Conservation (phyloP, 35 echinoderm and acorn worm species). For the Holothuria glaberrima region DNA sequence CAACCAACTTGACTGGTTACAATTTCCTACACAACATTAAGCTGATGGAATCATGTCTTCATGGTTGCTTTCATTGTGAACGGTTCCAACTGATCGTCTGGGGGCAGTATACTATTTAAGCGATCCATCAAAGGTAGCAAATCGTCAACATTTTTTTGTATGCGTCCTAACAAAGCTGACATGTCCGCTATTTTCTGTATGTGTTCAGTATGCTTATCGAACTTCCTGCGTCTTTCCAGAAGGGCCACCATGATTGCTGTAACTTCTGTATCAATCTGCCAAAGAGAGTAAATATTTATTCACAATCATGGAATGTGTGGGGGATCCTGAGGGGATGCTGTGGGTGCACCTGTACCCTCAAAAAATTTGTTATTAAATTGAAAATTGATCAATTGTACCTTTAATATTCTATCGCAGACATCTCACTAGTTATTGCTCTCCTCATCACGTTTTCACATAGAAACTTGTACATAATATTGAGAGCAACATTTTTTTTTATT, state of each 20-base stretch:
- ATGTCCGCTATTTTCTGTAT: constrained; percentile 96
- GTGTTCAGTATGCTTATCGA: constrained; percentile 90
- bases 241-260: constrained; percentile 67
- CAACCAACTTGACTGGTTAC: neutral
- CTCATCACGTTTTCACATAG: too few relatives aligned
- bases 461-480: too few relatives aligned
- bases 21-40: neutral
- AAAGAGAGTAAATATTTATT: neutral
- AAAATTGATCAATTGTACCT: too few relatives aligned
- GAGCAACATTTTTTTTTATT: too few relatives aligned
- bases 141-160: constrained; percentile 84
- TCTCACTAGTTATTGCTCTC: too few relatives aligned
- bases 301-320: too few relatives aligned
- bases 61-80: constrained; percentile 77
- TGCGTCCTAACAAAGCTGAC: constrained; percentile 75
- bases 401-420: too few relatives aligned
- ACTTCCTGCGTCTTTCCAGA: constrained; percentile 80
- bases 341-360: too few relatives aligned
- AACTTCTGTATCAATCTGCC: constrained; percentile 77
- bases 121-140: constrained; percentile 91
- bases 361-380: too few relatives aligned
- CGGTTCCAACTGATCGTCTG: constrained; percentile 81
- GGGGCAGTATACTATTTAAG: constrained; percentile 87
- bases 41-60: constrained; percentile 24
- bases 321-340: too few relatives aligned